Conservation (phyloP, 2,797 vertebrate genomes). For the Trachops cirrhosus region DNA sequence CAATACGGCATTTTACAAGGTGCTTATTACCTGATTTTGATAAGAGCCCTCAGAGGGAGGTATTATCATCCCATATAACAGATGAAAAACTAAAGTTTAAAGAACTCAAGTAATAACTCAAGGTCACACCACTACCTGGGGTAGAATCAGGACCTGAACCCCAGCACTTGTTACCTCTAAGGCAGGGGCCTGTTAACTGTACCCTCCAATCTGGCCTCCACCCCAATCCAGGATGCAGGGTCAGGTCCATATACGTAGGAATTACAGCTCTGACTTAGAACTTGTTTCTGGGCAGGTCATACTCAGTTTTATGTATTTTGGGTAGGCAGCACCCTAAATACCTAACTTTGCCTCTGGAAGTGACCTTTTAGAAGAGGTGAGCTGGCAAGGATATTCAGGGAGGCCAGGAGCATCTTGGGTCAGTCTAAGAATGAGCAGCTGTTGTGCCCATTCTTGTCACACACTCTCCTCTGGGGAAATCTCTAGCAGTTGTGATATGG, state of each 20-base stretch:
- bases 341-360: neutral
- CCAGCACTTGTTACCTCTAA: neutral
- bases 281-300: neutral
- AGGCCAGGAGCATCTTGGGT: neutral
- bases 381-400: neutral
- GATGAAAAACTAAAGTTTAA: neutral
- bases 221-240: neutral
- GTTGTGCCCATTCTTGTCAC: neutral
- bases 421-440: neutral
- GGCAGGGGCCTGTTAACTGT: neutral
- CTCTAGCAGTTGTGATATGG: neutral
- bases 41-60: neutral
- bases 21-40: constrained; percentile 8
- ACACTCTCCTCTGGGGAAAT: constrained; percentile 34
- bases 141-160: neutral
- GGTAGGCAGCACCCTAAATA: neutral
- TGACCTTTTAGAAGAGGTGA: constrained; percentile 22
- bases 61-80: constrained; percentile 13
- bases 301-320: neutral
- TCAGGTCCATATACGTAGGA: neutral
- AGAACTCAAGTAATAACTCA: constrained; percentile 8
- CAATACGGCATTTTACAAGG: neutral
- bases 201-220: neutral
- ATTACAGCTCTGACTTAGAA: neutral
- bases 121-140: neutral